phyloP scores from a whole-genome alignment of 1,140 invertebrate genomes.

The Trichonephila clavata region DNA sequence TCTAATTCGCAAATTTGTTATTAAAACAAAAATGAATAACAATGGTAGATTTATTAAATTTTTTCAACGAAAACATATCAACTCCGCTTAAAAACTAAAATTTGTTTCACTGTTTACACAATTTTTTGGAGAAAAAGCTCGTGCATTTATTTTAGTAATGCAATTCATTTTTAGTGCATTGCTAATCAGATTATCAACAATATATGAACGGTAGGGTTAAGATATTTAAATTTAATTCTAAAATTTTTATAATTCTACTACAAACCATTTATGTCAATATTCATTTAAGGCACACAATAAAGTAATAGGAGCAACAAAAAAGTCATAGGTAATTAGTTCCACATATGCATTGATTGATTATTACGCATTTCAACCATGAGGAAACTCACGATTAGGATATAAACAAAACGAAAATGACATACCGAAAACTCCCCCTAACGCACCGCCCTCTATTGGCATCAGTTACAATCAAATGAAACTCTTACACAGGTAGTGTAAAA shows the following conservation, averaged over 20 bases:
- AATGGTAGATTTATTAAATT: too few species aligned
- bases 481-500: slow-evolving; percentile 59
- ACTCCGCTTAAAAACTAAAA: too few species aligned
- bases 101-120: too few species aligned
- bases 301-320: neutral
- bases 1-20: too few species aligned
- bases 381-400: slow-evolving; percentile 39
- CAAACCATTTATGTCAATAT: neutral
- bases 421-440: slow-evolving; percentile 59
- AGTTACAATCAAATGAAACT: slow-evolving; percentile 42
- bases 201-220: neutral
- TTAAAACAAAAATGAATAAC: too few species aligned
- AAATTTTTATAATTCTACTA: neutral
- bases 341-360: neutral
- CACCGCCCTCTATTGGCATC: slow-evolving; percentile 60
- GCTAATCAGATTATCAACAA: neutral
- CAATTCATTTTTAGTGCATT: too few species aligned
- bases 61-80: too few species aligned
- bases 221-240: neutral
- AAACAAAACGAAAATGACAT: slow-evolving; percentile 36
- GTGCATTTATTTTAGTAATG: too few species aligned
- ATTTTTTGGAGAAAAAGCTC: too few species aligned
- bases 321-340: neutral
- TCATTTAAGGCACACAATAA: neutral
- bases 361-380: neutral